Percentiles rank a stretch among this genome's conserved stretches.
phyloP scores from a whole-genome alignment of 2,888 invertebrate species.

The Pterobdella sp. region DNA sequence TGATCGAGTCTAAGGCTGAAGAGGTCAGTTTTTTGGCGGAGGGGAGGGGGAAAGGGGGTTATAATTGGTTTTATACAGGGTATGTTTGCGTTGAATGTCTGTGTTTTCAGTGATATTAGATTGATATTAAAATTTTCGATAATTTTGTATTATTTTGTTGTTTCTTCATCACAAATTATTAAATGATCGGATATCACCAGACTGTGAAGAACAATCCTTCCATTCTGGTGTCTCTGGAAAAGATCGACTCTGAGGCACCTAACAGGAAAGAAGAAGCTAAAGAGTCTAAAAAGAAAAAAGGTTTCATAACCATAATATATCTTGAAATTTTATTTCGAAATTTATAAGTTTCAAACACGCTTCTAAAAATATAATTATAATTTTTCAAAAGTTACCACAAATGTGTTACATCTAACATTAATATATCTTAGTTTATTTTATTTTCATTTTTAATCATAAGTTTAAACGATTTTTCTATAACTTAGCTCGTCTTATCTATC shows the following conservation, averaged over 20 bases:
- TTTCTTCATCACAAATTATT: background rate
- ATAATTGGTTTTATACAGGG: background rate
- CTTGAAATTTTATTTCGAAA: background rate
- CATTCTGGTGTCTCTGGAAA: background rate
- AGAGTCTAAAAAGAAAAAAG: background rate
- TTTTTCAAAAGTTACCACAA: no score
- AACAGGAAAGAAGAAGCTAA: background rate
- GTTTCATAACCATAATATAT: background rate
- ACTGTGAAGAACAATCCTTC: constrained; percentile 1
- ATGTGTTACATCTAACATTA: no score
- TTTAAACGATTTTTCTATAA: no score
- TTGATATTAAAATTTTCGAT: background rate
- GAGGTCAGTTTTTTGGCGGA: background rate
- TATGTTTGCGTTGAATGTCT: background rate
- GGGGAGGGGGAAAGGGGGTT: constrained; percentile 5
- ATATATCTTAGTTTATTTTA: no score
- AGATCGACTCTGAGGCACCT: background rate
- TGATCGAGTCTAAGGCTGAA: background rate
- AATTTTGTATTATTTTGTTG: background rate
- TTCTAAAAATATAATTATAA: no score
- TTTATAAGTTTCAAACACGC: background rate
- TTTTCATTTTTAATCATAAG: no score
- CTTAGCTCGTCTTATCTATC: no score
- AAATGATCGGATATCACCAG: background rate
- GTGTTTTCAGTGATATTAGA: background rate